Base-by-base conservation (phyloP, 2,797 vertebrate species). In the Knipowitschia caucasica region DNA sequence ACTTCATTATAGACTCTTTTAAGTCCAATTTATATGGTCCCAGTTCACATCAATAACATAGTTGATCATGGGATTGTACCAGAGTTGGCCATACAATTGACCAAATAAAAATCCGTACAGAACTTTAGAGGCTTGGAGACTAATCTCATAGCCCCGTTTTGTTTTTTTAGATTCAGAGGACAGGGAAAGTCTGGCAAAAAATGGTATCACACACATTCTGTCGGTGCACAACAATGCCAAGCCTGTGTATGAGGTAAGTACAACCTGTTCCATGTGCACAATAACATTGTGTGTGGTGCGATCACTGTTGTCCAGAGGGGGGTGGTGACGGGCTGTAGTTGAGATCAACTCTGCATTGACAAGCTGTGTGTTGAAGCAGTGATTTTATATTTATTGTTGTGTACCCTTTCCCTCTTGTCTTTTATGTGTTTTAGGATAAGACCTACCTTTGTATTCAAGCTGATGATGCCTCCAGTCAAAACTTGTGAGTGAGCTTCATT, bases 361-460 rank as follows among this genome's bases (percentile, higher is more conserved):
- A 40, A 40, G 38, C 18, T 10, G 3, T 40, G 38, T 8, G n/a
- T 20, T 34, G 12, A n/a, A n/a, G 5, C 31, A 33, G 24, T 45
- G n/a, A 17, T 18, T 39, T 50, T 26, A 4, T 17, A 17, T 38
- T 51, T n/a, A 30, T 1, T 43, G 14, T 39, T 36, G 69, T 53
- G 18, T 12, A 40, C 27, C n/a, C n/a, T n/a, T n/a, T n/a, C n/a
- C n/a, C n/a, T n/a, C n/a, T n/a, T n/a, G n/a, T 81, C 29, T 80
- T 50, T 84, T 67, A 26, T 86, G 29, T 78, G 46, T 84, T 67
- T 27, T 86, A 95, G 93, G 92, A 91, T 78, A 92, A 89, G 90
- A 92, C 84, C 4, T 95, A 95, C 52, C 92, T 94, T 73, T 95
- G 93, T 60, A 93, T 95, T 62, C 84, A 92, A 0, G 93, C 93